A percentile compares a stretch with the other conserved stretches of the same genome.
Evolutionary conservation across 2,113 vertebrate genomes (phyloP).

Genomic region (Peromyscus maniculatus): DNA sequence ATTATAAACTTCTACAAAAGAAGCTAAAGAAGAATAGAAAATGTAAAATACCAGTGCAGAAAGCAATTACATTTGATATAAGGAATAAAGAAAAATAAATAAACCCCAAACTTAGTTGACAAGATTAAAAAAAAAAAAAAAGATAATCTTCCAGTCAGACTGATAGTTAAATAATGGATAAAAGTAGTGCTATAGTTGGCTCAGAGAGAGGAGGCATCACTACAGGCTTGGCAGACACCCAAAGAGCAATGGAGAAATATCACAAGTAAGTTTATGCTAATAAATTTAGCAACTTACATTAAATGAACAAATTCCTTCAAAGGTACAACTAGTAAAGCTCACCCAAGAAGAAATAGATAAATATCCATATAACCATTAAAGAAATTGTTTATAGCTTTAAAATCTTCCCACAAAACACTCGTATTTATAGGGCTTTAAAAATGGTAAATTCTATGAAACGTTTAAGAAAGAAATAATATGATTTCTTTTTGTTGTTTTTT

Average conservation of each 20-base stretch:
- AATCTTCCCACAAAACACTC: background rate
- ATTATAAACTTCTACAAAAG: background rate
- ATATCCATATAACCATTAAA: background rate
- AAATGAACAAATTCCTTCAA: slow-evolving; percentile 43
- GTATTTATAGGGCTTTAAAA: background rate
- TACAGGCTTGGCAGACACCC: background rate
- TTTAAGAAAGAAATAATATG: slow-evolving; percentile 34
- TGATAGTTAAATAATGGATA: slow-evolving; percentile 21
- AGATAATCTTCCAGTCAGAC: background rate
- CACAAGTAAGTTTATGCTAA: background rate
- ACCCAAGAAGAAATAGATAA: slow-evolving; percentile 24
- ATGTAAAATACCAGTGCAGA: background rate
- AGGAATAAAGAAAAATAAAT: slow-evolving; percentile 28
- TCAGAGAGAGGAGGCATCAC: slow-evolving; percentile 1
- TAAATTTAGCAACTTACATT: slow-evolving; percentile 54
- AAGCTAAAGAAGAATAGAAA: slow-evolving; percentile 46
- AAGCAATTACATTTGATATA: slow-evolving; percentile 30
- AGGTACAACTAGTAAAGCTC: slow-evolving; percentile 52
- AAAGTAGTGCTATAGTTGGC: slow-evolving; percentile 2
- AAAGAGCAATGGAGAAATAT: slow-evolving; percentile 35
- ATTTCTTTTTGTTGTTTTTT: background rate
- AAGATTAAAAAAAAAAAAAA: slow-evolving; percentile 5
- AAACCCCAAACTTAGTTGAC: background rate
- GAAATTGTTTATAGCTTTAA: slow-evolving; percentile 19
- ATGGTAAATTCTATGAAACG: slow-evolving; percentile 32